Conservation (phyloP, 2,113 vertebrate species). For the Numida meleagris region DNA sequence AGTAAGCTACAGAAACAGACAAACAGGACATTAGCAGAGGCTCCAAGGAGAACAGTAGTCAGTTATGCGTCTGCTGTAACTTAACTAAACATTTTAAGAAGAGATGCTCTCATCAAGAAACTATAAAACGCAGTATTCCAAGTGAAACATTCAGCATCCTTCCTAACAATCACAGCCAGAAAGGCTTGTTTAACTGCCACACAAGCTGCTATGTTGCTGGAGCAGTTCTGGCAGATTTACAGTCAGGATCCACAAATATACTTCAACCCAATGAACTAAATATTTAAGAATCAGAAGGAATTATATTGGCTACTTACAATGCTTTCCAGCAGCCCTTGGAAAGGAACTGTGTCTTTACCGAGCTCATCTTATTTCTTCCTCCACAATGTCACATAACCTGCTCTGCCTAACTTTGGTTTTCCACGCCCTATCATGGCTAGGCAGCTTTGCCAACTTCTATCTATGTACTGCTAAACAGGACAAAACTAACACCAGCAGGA, state of each 20-base stretch:
- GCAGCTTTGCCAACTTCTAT: not conserved
- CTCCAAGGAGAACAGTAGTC: not conserved
- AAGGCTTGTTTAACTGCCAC: not conserved
- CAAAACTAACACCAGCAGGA: not conserved
- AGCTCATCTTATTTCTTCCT: not conserved
- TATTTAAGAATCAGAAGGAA: not conserved
- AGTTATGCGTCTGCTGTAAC: not conserved
- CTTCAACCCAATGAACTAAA: not conserved
- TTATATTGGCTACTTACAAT: accelerated
- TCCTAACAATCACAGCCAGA: not conserved
- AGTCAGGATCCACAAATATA: not conserved
- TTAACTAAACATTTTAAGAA: not conserved
- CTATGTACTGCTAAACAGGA: not conserved
- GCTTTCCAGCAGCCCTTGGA: not conserved
- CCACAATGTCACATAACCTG: accelerated
- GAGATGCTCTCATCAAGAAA: not conserved
- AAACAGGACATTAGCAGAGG: not conserved
- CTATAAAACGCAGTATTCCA: not conserved
- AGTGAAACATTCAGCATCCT: not conserved
- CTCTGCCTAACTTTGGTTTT: not conserved
- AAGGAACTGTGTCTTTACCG: not conserved
- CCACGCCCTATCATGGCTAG: not conserved
- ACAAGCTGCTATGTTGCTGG: not conserved
- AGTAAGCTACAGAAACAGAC: slow-evolving; percentile 85
- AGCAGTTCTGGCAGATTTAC: too few species aligned